Base-by-base conservation (phyloP, 2,888 invertebrate genomes). In the Oeneis ivallda region DNA sequence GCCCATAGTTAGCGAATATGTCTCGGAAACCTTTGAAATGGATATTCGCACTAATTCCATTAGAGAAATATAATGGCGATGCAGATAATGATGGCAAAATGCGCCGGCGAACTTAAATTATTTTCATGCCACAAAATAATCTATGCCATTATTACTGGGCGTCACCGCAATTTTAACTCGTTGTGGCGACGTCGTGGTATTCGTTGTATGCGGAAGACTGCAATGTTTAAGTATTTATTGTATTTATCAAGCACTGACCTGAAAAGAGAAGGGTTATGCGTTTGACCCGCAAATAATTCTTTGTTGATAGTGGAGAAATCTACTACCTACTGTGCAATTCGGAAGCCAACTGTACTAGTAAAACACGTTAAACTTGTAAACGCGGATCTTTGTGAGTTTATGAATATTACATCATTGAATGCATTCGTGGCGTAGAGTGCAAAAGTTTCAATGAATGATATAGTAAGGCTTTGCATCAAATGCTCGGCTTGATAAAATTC, bases 131-230 rank as follows among this genome's bases (percentile, higher is more conserved):
- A 58, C 53, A 32, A 52, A 19, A 66, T 53, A 56, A 63, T 70
- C 70, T 70, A 57, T 62, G 64, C 37, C 19, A 56, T 53, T 68
- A 68, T 62, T 62, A 66, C 62, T 67, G 60, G 66, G 47, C 57
- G 67, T 66, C 68, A 54, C 58, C 71, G 59, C 73, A 75, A 74
- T 66, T 73, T 72, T 77, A 75, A 75, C 75, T 78, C 76, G 75
- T 71, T 74, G 79, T 76, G 79, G 77, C 74, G 74, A 73, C 79
- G 76, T 76, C 76, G n/a, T 70, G 76, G 71, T 79, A 83, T 80
- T 80, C 75, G 68, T 76, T 82, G 82, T 79, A 86, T 84, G 87
- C 87, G 87, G 87, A 87, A 86, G 82, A 71, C 72, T 67, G 70
- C 72, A 73, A 72, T 72, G 72, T 71, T 75, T 71, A 69, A 72